These are phyloP conservation scores for Drepana falcataria DNA, from an alignment of 2,888 invertebrate genomes.

Conservation along the genomic window DNA sequence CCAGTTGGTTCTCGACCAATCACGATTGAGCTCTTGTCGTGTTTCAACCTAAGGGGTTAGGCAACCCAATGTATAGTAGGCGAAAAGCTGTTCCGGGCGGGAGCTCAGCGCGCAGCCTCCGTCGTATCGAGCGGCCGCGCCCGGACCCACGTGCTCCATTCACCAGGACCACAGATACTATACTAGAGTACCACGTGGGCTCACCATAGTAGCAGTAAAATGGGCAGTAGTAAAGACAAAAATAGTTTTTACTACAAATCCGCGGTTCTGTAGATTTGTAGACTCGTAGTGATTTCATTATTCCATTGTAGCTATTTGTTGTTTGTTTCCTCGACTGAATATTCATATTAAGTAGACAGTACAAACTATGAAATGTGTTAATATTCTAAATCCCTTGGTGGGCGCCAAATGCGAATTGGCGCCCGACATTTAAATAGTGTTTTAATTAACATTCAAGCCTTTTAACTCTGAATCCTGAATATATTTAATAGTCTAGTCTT, in stretches of 20 bases:
- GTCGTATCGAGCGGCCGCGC: slow-evolving; percentile 62
- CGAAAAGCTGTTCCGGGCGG: slow-evolving; percentile 33
- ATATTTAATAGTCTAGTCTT: no score
- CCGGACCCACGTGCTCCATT: slow-evolving; percentile 59
- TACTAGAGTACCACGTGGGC: slow-evolving; percentile 34
- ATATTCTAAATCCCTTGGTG: slow-evolving; percentile 7
- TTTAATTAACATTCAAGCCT: not conserved
- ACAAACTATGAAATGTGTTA: not conserved
- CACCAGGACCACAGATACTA: slow-evolving; percentile 48
- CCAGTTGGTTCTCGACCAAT: slow-evolving; percentile 7
- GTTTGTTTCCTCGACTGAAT: no score
- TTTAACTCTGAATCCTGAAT: not conserved
- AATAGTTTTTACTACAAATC: slow-evolving; percentile 24
- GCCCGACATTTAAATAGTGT: slow-evolving; percentile 3
- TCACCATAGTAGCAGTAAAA: slow-evolving; percentile 26
- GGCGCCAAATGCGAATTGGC: slow-evolving; percentile 17
- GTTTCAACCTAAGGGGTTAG: slow-evolving; percentile 11
- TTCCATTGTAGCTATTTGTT: not conserved
- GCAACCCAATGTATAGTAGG: slow-evolving; percentile 22
- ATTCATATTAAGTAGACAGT: not conserved
- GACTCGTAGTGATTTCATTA: not conserved
- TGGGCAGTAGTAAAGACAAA: slow-evolving; percentile 29
- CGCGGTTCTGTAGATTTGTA: slow-evolving; percentile 6
- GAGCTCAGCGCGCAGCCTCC: slow-evolving; percentile 63
- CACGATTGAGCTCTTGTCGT: slow-evolving; percentile 15